These are phyloP conservation scores for Cynoglossus semilaevis DNA, from an alignment of 2,113 vertebrate species.

Conservation along the genomic window DNA sequence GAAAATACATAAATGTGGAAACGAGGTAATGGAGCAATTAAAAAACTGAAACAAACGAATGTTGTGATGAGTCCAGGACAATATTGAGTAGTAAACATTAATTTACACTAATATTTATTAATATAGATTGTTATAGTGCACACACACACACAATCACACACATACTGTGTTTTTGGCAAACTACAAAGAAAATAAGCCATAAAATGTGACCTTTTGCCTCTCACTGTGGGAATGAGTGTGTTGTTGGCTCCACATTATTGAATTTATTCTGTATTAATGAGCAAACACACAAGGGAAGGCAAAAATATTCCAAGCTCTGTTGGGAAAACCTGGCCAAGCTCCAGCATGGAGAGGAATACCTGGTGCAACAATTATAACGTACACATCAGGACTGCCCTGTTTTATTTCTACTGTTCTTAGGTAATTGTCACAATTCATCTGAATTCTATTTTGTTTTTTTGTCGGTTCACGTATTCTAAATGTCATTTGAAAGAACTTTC, in stretches of 20 bases:
- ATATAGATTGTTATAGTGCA: neutral
- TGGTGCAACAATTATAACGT: too few relatives aligned
- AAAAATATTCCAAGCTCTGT: too few relatives aligned
- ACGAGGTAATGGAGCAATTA: too few relatives aligned
- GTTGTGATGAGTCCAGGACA: constrained; percentile 35
- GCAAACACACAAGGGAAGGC: too few relatives aligned
- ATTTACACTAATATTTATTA: constrained; percentile 54
- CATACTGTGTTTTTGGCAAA: neutral
- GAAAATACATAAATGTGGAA: too few relatives aligned
- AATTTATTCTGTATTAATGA: constrained; percentile 8
- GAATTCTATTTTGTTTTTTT: too few relatives aligned
- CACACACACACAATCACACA: neutral
- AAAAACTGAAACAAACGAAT: constrained; percentile 5
- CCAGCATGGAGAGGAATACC: too few relatives aligned
- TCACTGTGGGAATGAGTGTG: neutral
- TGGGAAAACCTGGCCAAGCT: too few relatives aligned
- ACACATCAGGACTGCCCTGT: too few relatives aligned
- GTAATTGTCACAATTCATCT: too few relatives aligned
- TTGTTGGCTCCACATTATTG: neutral
- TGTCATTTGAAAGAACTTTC: constrained; percentile 24
- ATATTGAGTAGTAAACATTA: constrained; percentile 45
- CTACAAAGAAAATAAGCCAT: constrained; percentile 11
- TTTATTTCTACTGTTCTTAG: too few relatives aligned
- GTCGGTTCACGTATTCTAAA: constrained; percentile 33
- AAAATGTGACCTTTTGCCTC: constrained; percentile 17